phyloP scores from a whole-genome alignment of 2,113 vertebrate genomes.

The Onychorhynchus coronatus region DNA sequence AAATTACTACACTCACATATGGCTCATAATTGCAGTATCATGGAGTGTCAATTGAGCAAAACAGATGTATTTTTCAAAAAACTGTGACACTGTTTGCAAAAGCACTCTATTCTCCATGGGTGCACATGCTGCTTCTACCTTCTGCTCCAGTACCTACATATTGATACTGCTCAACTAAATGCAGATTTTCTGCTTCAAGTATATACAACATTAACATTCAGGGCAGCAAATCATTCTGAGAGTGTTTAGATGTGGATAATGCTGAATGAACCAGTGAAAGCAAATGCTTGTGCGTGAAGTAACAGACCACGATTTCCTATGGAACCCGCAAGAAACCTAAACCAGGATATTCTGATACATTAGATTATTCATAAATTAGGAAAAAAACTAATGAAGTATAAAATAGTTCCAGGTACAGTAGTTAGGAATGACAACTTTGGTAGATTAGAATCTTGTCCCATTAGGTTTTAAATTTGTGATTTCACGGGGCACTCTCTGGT shows the following conservation, averaged over 20 bases:
- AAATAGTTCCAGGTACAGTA: not conserved
- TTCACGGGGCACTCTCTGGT: not conserved
- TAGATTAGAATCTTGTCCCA: not conserved
- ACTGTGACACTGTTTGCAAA: slow-evolving; percentile 65
- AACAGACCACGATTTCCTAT: not conserved
- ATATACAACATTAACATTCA: slow-evolving; percentile 31
- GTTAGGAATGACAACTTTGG: not conserved
- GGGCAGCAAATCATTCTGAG: slow-evolving; percentile 19
- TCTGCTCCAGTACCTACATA: slow-evolving; percentile 64
- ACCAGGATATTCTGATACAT: not conserved
- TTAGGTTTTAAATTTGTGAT: not conserved
- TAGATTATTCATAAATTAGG: not conserved
- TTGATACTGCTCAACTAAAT: slow-evolving; percentile 54
- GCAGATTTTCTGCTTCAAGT: slow-evolving; percentile 40
- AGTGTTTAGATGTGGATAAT: not conserved
- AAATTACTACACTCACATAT: slow-evolving; percentile 61
- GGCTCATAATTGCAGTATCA: slow-evolving; percentile 66
- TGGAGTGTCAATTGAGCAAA: slow-evolving; percentile 68
- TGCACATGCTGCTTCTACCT: slow-evolving; percentile 64
- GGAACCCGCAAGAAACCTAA: not conserved
- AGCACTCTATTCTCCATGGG: slow-evolving; percentile 61
- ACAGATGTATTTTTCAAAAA: slow-evolving; percentile 68
- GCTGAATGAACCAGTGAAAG: not conserved
- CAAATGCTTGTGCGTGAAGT: not conserved
- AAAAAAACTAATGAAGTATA: not conserved